A percentile compares a stretch with the other conserved stretches of the same genome.
phyloP scores from a whole-genome alignment of 2,113 vertebrate genomes.

The Cnemophilus loriae region DNA sequence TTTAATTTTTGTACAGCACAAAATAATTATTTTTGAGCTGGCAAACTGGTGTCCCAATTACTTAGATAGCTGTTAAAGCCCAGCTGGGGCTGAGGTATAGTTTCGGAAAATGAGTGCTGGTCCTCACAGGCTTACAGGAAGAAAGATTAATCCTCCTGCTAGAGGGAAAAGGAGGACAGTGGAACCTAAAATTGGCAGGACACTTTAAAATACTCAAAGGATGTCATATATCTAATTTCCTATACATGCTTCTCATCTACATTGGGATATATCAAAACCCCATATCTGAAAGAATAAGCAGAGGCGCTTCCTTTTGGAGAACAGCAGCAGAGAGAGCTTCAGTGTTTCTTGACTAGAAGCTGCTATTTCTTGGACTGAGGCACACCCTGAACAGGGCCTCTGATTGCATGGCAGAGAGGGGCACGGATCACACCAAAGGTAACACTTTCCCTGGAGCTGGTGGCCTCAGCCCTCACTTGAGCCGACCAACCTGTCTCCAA shows the following conservation, averaged over 20 bases:
- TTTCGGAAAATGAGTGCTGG: constrained; percentile 11
- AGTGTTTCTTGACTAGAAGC: not conserved
- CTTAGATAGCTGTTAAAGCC: not conserved
- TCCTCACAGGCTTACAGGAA: not conserved
- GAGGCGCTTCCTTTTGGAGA: not conserved
- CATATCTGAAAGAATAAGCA: not conserved
- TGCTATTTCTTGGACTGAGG: not conserved
- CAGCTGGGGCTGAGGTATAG: not conserved
- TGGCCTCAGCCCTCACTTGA: not conserved
- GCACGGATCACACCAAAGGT: not conserved
- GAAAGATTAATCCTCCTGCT: not conserved
- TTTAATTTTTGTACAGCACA: not conserved
- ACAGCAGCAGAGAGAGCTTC: not conserved
- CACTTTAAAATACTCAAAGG: not conserved
- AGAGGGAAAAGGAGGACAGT: not conserved
- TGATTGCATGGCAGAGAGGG: not conserved
- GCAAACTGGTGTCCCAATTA: not conserved
- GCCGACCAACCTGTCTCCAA: not conserved
- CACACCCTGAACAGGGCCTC: not conserved
- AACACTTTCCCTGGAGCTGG: accelerated
- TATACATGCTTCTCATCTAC: not conserved
- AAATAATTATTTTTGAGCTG: constrained; percentile 19
- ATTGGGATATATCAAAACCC: not conserved
- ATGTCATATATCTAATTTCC: not conserved
- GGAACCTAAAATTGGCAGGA: not conserved